phyloP scores from a whole-genome alignment of 2,888 invertebrate species.

The Octonoba sinensis region DNA sequence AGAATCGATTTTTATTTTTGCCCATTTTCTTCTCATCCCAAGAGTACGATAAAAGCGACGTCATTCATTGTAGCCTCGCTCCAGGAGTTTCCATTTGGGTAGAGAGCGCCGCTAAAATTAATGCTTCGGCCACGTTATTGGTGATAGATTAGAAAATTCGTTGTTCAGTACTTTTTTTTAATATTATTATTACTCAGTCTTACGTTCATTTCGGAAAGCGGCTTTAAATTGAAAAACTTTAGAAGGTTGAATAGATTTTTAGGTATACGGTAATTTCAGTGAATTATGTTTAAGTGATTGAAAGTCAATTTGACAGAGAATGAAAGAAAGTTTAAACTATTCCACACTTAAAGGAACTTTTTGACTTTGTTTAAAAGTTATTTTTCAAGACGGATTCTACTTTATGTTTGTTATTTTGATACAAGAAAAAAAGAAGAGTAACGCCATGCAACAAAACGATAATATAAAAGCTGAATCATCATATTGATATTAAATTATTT shows the following conservation, averaged over 20 bases:
- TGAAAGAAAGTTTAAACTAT: not conserved
- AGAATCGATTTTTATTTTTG: slow-evolving; percentile 58
- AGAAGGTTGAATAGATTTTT: slow-evolving; percentile 25
- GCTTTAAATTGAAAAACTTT: slow-evolving; percentile 44
- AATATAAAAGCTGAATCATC: too few species aligned
- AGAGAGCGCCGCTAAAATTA: slow-evolving; percentile 54
- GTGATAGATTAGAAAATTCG: slow-evolving; percentile 60
- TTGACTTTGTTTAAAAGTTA: too few species aligned
- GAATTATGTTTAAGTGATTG: slow-evolving; percentile 3
- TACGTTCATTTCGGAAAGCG: slow-evolving; percentile 31
- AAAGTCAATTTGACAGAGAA: not conserved
- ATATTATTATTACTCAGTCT: slow-evolving; percentile 18
- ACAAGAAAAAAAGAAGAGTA: too few species aligned
- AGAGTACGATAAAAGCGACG: slow-evolving; percentile 57
- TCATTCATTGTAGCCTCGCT: slow-evolving; percentile 53
- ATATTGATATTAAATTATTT: too few species aligned
- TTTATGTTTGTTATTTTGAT: too few species aligned
- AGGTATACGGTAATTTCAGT: not conserved
- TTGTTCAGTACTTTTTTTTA: slow-evolving; percentile 34
- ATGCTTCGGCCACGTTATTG: slow-evolving; percentile 54
- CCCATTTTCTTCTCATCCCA: slow-evolving; percentile 52
- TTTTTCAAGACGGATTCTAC: too few species aligned
- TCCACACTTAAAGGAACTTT: too few species aligned
- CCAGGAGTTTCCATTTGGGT: slow-evolving; percentile 36
- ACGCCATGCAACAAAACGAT: too few species aligned